These are phyloP conservation scores for Zoroaster sp. DNA, from an alignment of 53 echinoderm and acorn worm genomes.

Conservation along the genomic window DNA sequence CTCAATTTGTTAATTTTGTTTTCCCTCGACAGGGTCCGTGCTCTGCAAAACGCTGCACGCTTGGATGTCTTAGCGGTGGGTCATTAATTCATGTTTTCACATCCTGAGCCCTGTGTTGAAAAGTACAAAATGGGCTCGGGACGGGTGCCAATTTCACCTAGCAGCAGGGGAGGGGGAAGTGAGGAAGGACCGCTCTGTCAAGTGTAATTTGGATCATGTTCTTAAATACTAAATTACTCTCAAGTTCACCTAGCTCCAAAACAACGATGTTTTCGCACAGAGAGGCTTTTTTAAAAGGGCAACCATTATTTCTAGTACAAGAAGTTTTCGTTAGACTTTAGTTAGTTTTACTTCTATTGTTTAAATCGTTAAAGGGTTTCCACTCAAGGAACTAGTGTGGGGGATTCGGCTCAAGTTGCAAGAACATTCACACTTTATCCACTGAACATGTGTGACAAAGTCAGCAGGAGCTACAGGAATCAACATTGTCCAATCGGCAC, in stretches of 20 bases:
- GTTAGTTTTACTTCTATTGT: too few relatives aligned
- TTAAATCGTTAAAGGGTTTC: too few relatives aligned
- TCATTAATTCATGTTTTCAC: constrained; percentile 22
- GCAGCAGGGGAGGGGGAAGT: not conserved
- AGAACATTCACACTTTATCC: too few relatives aligned
- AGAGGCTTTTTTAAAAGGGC: too few relatives aligned
- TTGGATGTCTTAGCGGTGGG: not conserved
- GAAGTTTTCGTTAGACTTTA: too few relatives aligned
- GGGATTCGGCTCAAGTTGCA: too few relatives aligned
- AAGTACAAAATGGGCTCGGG: not conserved
- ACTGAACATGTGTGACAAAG: not conserved
- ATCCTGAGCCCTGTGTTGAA: not conserved
- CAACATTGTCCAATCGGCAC: not conserved
- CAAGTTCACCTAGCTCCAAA: not conserved
- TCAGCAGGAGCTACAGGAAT: not conserved
- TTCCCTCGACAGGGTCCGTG: not conserved
- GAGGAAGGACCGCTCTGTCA: not conserved
- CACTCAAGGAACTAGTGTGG: too few relatives aligned
- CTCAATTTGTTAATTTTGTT: not conserved
- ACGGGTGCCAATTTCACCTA: not conserved
- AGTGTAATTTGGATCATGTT: not conserved
- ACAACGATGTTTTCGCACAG: not conserved
- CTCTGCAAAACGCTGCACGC: not conserved
- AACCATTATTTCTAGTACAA: too few relatives aligned
- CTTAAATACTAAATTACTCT: not conserved